Percentiles rank a stretch among this genome's conserved stretches.
These are phyloP conservation scores for Chalcis sispes DNA, from an alignment of 2,888 invertebrate species.

Conservation along the genomic window DNA sequence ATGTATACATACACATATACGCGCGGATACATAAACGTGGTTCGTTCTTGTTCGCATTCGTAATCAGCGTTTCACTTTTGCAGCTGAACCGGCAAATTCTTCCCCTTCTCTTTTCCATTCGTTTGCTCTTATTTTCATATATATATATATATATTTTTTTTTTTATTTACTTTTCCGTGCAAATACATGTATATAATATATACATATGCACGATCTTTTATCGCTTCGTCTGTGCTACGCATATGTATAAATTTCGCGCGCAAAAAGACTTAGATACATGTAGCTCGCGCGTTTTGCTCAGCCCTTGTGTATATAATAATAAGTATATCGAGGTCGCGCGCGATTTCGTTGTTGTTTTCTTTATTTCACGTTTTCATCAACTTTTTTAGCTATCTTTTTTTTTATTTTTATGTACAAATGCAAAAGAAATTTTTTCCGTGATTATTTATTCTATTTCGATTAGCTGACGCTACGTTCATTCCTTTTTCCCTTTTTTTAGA, in stretches of 20 bases:
- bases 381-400: too few relatives aligned
- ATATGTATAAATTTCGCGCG: background rate
- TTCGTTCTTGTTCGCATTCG: background rate
- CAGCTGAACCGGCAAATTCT: background rate
- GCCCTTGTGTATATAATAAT: background rate
- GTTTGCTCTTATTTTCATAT: background rate
- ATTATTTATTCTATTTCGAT: background rate
- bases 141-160: background rate
- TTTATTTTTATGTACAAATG: too few relatives aligned
- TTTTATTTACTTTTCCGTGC: background rate
- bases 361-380: background rate
- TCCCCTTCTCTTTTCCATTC: background rate
- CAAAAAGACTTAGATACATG: background rate
- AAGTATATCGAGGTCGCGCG: background rate
- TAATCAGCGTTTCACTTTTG: slow-evolving; percentile 35
- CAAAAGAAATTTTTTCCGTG: background rate
- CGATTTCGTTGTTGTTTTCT: background rate
- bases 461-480: too few relatives aligned
- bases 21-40: background rate
- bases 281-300: too few relatives aligned
- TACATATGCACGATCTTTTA: background rate
- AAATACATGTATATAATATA: background rate
- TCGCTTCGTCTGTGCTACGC: background rate
- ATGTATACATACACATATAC: too few relatives aligned
- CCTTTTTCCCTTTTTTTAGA: too few relatives aligned